Base-by-base conservation (phyloP, 1,140 invertebrate genomes). In the Pseudomyrmex pallidus region DNA sequence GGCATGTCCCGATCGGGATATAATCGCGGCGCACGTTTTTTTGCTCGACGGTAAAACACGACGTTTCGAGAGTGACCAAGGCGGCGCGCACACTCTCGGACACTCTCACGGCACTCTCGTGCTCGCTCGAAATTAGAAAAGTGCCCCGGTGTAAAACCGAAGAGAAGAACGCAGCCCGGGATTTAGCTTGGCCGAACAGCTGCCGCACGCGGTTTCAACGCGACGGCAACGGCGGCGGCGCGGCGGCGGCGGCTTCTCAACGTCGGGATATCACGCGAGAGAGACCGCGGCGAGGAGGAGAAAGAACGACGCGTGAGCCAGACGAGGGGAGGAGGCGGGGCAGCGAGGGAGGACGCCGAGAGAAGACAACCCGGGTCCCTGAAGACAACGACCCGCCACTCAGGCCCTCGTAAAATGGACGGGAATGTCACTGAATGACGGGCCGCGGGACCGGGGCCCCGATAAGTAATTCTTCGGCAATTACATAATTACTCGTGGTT, bases 371-470 rank as follows among this genome's bases (percentile, higher is more conserved):
- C 44, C 17, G 72, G 35, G 56, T 68, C 68, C 4, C 48, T 56
- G 84, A 85, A 90, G 90, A 91, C 90, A 91, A 92, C 90, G 90
- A 92, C 90, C 92, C 87, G 82, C 85, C 90, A 92, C 90, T 92
- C 91, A 92, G 73, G 83, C 83, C 89, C 88, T 90, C 91, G 89
- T 94, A 94, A 94, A 94, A 94, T 91, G 90, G 85, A 87, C 90
- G 91, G 91, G 92, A 94, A 94, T 94, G 93, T 94, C 93, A 94
- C 93, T 94, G 93, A 93, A 93, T 92, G 93, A 94, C 88, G 91
- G 91, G 82, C 88, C 92, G 83, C 74, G 90, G 89, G 90, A 92
- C 87, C 90, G 85, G 83, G 90, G 85, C 20, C 5, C 13, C 89
- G 87, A 92, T 94, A 94, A 94, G 93, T 94, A 94, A 94, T 94